Percentiles rank a stretch among this genome's conserved stretches.
Evolutionary conservation across 2,888 invertebrate genomes (phyloP).

Genomic region (Platerodrilus igneus): DNA sequence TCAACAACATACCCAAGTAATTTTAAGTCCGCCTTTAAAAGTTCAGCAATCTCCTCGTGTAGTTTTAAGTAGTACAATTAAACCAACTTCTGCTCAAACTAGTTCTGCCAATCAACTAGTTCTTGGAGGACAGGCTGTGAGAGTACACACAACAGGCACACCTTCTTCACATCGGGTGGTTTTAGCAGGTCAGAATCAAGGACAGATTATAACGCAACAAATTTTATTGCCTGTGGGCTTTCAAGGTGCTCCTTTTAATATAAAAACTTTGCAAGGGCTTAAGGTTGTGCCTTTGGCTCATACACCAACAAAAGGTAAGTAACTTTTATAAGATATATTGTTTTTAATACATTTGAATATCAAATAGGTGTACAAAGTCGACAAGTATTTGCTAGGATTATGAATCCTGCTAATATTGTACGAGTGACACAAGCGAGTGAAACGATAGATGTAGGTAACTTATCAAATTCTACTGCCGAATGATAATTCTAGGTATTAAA

Average conservation of each 20-base stretch:
- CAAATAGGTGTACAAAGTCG: slow-evolving; percentile 39
- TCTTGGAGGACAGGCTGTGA: slow-evolving; percentile 43
- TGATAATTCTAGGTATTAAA: no score
- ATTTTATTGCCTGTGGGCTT: slow-evolving; percentile 59
- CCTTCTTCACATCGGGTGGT: slow-evolving; percentile 48
- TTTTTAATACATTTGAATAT: background rate
- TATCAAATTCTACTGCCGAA: slow-evolving; percentile 16
- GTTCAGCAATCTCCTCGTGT: slow-evolving; percentile 42
- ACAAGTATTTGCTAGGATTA: slow-evolving; percentile 51
- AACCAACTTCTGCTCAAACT: slow-evolving; percentile 25
- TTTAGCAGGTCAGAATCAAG: slow-evolving; percentile 53
- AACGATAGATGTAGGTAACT: slow-evolving; percentile 12
- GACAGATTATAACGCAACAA: slow-evolving; percentile 52
- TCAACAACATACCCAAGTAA: slow-evolving; percentile 39
- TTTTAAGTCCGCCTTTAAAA: slow-evolving; percentile 43
- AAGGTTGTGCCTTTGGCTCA: slow-evolving; percentile 57
- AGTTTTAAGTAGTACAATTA: slow-evolving; percentile 37
- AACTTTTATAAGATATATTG: background rate
- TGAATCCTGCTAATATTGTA: slow-evolving; percentile 42
- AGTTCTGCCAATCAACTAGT: slow-evolving; percentile 41
- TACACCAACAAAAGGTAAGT: slow-evolving; percentile 43
- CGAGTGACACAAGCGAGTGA: slow-evolving; percentile 20
- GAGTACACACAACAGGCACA: slow-evolving; percentile 40
- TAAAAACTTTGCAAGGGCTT: slow-evolving; percentile 58
- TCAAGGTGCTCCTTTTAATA: slow-evolving; percentile 57